Evolutionary conservation across 2,888 invertebrate genomes (phyloP).

Genomic region (Drosophila stalkeri): DNA sequence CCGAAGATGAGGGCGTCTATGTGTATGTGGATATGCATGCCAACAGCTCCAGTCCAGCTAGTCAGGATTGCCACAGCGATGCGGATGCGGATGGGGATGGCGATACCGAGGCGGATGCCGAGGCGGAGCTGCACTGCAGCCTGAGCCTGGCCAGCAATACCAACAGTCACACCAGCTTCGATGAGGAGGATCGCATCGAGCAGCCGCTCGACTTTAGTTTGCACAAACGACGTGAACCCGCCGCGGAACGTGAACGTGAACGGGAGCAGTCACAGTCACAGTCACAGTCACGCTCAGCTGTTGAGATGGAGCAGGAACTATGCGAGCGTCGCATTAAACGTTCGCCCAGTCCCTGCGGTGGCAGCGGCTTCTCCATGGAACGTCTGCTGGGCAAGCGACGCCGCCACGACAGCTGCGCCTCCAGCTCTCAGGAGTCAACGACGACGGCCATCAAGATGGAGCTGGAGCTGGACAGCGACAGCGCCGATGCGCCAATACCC

Average conservation of each 20-base stretch:
- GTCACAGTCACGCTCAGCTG: slow-evolving; percentile 8
- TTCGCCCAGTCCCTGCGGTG: slow-evolving; percentile 60
- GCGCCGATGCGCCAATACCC: slow-evolving; percentile 13
- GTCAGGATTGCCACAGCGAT: slow-evolving; percentile 80
- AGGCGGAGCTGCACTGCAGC: slow-evolving; percentile 64
- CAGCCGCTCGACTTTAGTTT: slow-evolving; percentile 84
- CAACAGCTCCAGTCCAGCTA: slow-evolving; percentile 76
- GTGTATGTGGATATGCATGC: slow-evolving; percentile 75
- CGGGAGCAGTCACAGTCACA: not conserved
- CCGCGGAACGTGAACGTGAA: not conserved
- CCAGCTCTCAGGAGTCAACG: slow-evolving; percentile 37
- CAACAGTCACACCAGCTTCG: slow-evolving; percentile 45
- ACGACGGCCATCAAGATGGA: slow-evolving; percentile 63
- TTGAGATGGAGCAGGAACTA: slow-evolving; percentile 2
- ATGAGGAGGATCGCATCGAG: slow-evolving; percentile 67
- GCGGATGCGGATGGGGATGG: slow-evolving; percentile 45
- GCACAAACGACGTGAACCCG: slow-evolving; percentile 71
- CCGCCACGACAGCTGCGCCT: slow-evolving; percentile 58
- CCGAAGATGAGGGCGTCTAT: slow-evolving; percentile 75
- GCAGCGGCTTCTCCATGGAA: slow-evolving; percentile 80
- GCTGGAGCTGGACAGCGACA: slow-evolving; percentile 58
- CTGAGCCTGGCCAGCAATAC: slow-evolving; percentile 56
- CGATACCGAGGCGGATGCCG: slow-evolving; percentile 50
- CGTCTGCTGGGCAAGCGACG: slow-evolving; percentile 80
- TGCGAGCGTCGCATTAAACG: slow-evolving; percentile 36